phyloP scores from a whole-genome alignment of 2,113 vertebrate species.

The Pterophyllum scalare region DNA sequence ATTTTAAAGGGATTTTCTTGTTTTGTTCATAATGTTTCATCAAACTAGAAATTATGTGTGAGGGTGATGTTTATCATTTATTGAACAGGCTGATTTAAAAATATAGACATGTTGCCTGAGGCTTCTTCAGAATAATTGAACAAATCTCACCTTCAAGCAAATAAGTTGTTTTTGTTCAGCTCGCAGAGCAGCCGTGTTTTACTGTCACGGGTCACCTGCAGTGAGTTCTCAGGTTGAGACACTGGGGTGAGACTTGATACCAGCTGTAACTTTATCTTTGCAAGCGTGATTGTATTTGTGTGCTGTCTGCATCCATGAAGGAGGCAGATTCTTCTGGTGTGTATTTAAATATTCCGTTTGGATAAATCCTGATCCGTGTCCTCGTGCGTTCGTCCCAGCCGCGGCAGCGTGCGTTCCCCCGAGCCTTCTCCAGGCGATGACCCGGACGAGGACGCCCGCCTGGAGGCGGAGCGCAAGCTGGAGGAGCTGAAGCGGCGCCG shows the following conservation, averaged over 20 bases:
- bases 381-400: constrained; percentile 68
- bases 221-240: constrained; percentile 23
- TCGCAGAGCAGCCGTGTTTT: constrained; percentile 31
- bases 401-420: constrained; percentile 74
- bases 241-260: constrained; percentile 29
- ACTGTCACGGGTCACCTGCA: constrained; percentile 29
- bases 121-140: constrained; percentile 26
- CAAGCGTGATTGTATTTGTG: constrained; percentile 40
- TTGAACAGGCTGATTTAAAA: not conserved
- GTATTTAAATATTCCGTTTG: constrained; percentile 57
- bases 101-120: not conserved
- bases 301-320: constrained; percentile 4
- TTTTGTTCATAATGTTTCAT: not conserved
- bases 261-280: constrained; percentile 51
- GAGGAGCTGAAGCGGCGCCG: constrained; percentile 91
- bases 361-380: constrained; percentile 37
- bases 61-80: constrained; percentile 33
- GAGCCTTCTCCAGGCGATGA: constrained; percentile 77
- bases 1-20: not conserved
- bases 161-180: constrained; percentile 34
- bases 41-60: constrained; percentile 20
- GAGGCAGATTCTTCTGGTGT: constrained; percentile 14
- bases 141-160: constrained; percentile 33
- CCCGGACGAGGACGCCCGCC: constrained; percentile 78
- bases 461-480: constrained; percentile 88